A percentile compares a stretch with the other conserved stretches of the same genome.
These are phyloP conservation scores for Microplitis mediator DNA, from an alignment of 1,140 invertebrate genomes.

Conservation along the genomic window DNA sequence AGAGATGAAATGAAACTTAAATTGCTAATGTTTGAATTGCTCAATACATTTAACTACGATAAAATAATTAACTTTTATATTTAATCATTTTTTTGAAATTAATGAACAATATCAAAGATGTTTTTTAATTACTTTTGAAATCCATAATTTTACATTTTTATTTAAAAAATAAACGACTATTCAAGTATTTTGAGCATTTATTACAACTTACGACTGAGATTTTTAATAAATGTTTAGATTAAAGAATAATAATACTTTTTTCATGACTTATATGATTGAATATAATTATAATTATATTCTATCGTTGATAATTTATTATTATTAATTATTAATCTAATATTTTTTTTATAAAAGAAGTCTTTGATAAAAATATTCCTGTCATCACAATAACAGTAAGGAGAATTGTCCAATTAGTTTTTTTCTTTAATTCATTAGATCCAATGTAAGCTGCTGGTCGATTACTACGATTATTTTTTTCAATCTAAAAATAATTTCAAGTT, in stretches of 20 bases:
- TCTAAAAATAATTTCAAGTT: constrained; percentile 32
- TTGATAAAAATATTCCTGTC: constrained; percentile 43
- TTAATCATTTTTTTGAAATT: too few species aligned
- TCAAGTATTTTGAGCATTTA: background rate
- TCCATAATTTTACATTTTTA: too few species aligned
- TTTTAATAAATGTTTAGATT: background rate
- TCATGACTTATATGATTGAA: background rate
- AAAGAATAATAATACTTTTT: constrained; percentile 1
- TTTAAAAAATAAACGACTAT: too few species aligned
- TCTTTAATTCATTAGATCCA: constrained; percentile 33
- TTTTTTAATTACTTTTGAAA: too few species aligned
- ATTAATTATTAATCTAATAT: constrained; percentile 30
- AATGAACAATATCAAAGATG: too few species aligned
- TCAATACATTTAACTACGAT: too few species aligned
- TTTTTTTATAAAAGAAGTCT: constrained; percentile 35
- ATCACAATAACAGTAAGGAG: constrained; percentile 40
- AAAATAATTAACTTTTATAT: too few species aligned
- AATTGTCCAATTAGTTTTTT: constrained; percentile 41
- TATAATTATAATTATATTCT: background rate
- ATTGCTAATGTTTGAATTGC: too few species aligned
- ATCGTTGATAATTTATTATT: background rate
- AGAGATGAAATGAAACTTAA: too few species aligned
- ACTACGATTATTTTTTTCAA: constrained; percentile 39
- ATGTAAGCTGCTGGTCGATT: constrained; percentile 46
- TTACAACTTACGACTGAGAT: background rate